These are phyloP conservation scores for Hafferia zeledoni DNA, from an alignment of 2,797 vertebrate species.

Conservation along the genomic window DNA sequence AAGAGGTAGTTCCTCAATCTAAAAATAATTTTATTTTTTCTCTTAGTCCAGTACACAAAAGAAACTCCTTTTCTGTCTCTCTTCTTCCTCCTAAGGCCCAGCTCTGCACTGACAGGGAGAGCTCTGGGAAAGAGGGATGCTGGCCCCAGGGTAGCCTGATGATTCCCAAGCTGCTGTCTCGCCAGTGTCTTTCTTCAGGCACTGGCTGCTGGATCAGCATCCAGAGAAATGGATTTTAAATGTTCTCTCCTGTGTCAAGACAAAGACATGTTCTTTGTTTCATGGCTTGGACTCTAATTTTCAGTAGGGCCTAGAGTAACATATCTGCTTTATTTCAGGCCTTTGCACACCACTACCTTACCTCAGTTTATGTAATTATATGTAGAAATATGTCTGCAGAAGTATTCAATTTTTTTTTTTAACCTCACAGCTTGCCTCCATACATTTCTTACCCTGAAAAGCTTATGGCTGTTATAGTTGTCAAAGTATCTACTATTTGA, in stretches of 20 bases:
- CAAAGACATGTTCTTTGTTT: not conserved
- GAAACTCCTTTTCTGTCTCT: not conserved
- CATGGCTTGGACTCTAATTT: not conserved
- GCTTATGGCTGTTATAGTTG: not conserved
- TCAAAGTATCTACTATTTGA: not conserved
- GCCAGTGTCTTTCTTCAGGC: accelerated
- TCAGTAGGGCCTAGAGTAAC: not conserved
- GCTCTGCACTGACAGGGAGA: not conserved
- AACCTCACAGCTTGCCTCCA: not conserved
- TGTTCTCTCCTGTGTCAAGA: not conserved
- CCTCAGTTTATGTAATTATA: not conserved
- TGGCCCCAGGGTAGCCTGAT: not conserved
- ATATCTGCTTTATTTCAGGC: not conserved
- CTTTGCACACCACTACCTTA: not conserved
- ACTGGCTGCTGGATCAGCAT: not conserved
- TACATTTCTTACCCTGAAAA: not conserved
- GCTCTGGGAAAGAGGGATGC: accelerated
- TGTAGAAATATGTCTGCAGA: not conserved
- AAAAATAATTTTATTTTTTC: not conserved
- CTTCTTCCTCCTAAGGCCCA: not conserved
- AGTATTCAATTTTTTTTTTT: not conserved
- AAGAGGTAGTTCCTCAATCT: not conserved
- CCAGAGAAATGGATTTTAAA: not conserved
- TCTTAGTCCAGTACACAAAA: not conserved
- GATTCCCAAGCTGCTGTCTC: not conserved